Evolutionary conservation across 2,797 vertebrate species (phyloP), one percentile per base, ranked within the genome.

Genomic region (Momotus momota): DNA sequence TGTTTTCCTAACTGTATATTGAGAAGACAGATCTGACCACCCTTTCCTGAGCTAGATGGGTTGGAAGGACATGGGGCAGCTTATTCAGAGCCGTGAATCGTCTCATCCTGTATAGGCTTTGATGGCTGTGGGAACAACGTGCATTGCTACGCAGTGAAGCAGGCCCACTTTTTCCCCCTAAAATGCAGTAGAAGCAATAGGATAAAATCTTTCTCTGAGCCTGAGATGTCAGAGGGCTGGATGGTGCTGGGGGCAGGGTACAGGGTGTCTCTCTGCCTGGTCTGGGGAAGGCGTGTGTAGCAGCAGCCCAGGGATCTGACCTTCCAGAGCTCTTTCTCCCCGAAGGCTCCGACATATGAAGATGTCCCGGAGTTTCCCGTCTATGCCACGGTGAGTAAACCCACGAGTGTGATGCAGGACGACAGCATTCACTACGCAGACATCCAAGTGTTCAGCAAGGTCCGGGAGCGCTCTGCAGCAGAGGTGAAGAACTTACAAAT

Each of bases 401-500:
- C 86, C 77, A 67, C 52, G 81, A 86, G 14, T 0, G n/a, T 12
- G 46, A 94, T 82, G 78, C 89, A 60, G 66, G 96, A 97, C 0
- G 98, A 98, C 2, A 98, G 67, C 46, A 96, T 98, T 58, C 97
- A 98, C 52, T 98, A 98, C 0, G 98, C 98, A 26, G 98, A 98
- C 94, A 98, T 98, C 82, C 97, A 98, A 26, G 97, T 98, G 71
- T 91, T 96, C 88, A 96, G 91, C 78, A 65, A 22, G 29, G 51
- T 9, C 4, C 86, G 75, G 33, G 58, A 97, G 27, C 93, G 94
- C 40, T 96, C 97, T 0, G 83, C 64, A 6, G 67, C 94, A 11
- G 88, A 97, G 82, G 26, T 95, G 88, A 97, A 89, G 94, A 97
- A 33, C 54, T 61, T 78, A 15, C 97, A 97, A 45, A 62, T 55